Percentiles rank a stretch among this genome's conserved stretches.
These are phyloP conservation scores for Phymanthus crucifer DNA, from an alignment of 92 coral and sea anemone genomes.

Conservation along the genomic window DNA sequence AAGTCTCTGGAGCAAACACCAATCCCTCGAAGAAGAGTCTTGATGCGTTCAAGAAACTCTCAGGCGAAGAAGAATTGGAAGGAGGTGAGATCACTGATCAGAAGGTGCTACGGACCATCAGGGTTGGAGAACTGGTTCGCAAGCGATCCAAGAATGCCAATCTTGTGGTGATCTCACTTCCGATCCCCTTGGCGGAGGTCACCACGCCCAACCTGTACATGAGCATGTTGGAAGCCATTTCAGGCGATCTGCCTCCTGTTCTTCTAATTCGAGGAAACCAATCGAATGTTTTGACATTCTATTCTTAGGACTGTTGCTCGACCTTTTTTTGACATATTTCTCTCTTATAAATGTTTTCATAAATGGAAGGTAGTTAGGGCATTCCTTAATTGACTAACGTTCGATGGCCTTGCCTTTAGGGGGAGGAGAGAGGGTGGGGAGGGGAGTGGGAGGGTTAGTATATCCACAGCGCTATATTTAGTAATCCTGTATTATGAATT, in stretches of 20 bases:
- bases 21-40: constrained; percentile 81
- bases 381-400: no score
- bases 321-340: not conserved
- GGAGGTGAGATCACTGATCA: constrained; percentile 63
- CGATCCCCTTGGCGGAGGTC: constrained; percentile 90
- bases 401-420: no score
- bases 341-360: not conserved
- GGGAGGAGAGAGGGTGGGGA: no score
- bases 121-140: constrained; percentile 90
- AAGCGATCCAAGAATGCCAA: constrained; percentile 75
- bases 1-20: constrained; percentile 66
- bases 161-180: constrained; percentile 88
- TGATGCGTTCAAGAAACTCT: constrained; percentile 73
- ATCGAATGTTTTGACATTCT: constrained; percentile 89
- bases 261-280: constrained; percentile 96
- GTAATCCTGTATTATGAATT: no score
- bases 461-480: no score
- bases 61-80: constrained; percentile 69
- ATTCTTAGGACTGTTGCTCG: constrained; percentile 49
- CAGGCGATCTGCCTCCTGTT: constrained; percentile 84
- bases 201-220: constrained; percentile 88
- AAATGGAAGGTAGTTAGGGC: no score
- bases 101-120: constrained; percentile 86
- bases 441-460: no score
- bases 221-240: constrained; percentile 97